Evolutionary conservation across 2,888 invertebrate genomes (phyloP).

Genomic region (Rhingia rostrata): DNA sequence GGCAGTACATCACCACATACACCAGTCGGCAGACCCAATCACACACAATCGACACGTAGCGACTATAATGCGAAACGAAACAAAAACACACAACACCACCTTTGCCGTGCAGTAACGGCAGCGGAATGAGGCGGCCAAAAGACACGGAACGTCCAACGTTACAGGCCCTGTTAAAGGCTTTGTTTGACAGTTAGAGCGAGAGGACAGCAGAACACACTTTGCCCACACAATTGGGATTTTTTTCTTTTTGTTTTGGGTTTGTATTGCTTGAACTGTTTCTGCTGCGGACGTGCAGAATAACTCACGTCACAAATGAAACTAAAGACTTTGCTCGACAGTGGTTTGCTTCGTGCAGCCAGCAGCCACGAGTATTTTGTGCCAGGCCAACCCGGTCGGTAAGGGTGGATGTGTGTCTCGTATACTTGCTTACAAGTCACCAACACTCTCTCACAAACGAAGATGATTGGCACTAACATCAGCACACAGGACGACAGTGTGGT

Average conservation of each 20-base stretch:
- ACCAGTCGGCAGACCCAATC: slow-evolving; percentile 68
- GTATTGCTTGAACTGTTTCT: slow-evolving; percentile 65
- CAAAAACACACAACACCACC: slow-evolving; percentile 64
- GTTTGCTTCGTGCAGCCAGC: slow-evolving; percentile 72
- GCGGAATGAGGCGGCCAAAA: slow-evolving; percentile 71
- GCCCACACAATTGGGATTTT: slow-evolving; percentile 26
- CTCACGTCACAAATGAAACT: slow-evolving; percentile 83
- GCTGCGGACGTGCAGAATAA: slow-evolving; percentile 82
- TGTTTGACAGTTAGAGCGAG: slow-evolving; percentile 59
- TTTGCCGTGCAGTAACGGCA: slow-evolving; percentile 72
- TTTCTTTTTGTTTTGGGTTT: slow-evolving; percentile 19
- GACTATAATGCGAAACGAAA: slow-evolving; percentile 71
- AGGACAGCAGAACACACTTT: slow-evolving; percentile 34
- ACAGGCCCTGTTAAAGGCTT: slow-evolving; percentile 36
- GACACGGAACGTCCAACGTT: slow-evolving; percentile 61
- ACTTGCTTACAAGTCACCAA: slow-evolving; percentile 35
- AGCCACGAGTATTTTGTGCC: slow-evolving; percentile 54
- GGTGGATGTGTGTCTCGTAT: slow-evolving; percentile 63
- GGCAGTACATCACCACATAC: slow-evolving; percentile 65
- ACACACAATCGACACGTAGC: slow-evolving; percentile 74
- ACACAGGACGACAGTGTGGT: slow-evolving; percentile 24
- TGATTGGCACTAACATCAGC: slow-evolving; percentile 41
- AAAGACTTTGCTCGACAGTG: slow-evolving; percentile 77
- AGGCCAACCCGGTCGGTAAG: slow-evolving; percentile 50
- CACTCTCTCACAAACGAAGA: slow-evolving; percentile 54